Percentiles rank a stretch among this genome's conserved stretches.
Conservation (phyloP, 1,140 invertebrate genomes). For the Araneus ventricosus region DNA sequence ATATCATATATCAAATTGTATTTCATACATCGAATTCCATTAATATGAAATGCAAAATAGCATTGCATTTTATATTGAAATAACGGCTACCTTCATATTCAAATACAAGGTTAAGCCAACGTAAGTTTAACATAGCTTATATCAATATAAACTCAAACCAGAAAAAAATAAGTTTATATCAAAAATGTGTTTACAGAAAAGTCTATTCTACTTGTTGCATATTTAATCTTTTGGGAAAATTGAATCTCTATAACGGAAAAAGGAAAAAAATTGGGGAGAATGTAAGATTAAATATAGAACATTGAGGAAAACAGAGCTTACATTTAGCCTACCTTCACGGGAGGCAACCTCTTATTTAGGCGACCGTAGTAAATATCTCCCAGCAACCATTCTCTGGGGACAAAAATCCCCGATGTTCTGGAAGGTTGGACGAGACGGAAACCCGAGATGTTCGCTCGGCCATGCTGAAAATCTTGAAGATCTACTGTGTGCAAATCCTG, state of each 20-base stretch:
- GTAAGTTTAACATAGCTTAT: not conserved
- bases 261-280: not conserved
- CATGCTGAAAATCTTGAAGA: conserved; percentile 83
- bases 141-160: not conserved
- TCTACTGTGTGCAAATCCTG: conserved; percentile 92
- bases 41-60: no score
- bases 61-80: no score
- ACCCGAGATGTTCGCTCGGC: conserved; percentile 76
- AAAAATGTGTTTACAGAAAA: not conserved
- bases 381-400: conserved; percentile 60
- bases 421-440: conserved; percentile 75
- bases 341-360: conserved; percentile 62
- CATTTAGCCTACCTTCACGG: conserved; percentile 75
- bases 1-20: no score
- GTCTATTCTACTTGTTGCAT: not conserved
- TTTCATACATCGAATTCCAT: no score
- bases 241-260: not conserved
- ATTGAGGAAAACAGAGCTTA: conserved; percentile 72
- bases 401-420: conserved; percentile 39
- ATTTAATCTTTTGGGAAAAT: not conserved
- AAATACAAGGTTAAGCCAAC: no score
- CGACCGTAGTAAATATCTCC: conserved; percentile 68
- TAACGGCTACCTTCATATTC: no score
- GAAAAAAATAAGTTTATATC: not conserved
- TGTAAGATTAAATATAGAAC: conserved; percentile 25